Conservation (phyloP, 2,888 invertebrate genomes). For the Conistra vaccinii region DNA sequence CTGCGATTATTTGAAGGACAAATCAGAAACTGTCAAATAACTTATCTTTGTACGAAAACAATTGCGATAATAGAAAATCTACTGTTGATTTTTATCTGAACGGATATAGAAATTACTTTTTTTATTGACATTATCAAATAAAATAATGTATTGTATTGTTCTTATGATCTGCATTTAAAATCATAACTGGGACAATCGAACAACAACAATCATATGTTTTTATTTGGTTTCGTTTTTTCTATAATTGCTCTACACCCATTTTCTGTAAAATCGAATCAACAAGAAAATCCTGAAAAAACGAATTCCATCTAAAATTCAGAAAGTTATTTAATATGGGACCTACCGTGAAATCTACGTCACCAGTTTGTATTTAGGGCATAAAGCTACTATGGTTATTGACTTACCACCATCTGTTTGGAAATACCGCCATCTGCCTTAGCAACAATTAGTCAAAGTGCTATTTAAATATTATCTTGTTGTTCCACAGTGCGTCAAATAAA, state of each 20-base stretch:
- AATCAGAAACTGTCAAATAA: constrained; percentile 30
- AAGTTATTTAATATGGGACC: too few species aligned
- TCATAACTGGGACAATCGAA: too few species aligned
- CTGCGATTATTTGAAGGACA: constrained; percentile 36
- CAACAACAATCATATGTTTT: not conserved
- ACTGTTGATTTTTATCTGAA: constrained; percentile 10
- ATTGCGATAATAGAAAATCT: constrained; percentile 14
- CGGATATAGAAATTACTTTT: not conserved
- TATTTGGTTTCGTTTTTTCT: too few species aligned
- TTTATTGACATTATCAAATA: not conserved
- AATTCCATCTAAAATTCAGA: not conserved
- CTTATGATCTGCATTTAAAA: not conserved
- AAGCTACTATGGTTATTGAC: not conserved
- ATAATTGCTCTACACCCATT: not conserved
- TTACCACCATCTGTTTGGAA: constrained; percentile 5
- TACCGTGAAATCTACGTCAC: too few species aligned
- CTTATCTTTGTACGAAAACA: constrained; percentile 23
- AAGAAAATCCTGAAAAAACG: not conserved
- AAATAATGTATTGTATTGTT: not conserved
- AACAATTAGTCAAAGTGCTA: constrained; percentile 5
- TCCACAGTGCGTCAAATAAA: constrained; percentile 8
- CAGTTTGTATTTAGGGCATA: not conserved
- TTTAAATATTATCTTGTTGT: constrained; percentile 1
- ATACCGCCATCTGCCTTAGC: not conserved
- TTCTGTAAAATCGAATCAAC: not conserved